Evolutionary conservation across 2,888 invertebrate species (phyloP), one percentile per base, ranked within the genome.

Genomic region (Melinaea menophilus): DNA sequence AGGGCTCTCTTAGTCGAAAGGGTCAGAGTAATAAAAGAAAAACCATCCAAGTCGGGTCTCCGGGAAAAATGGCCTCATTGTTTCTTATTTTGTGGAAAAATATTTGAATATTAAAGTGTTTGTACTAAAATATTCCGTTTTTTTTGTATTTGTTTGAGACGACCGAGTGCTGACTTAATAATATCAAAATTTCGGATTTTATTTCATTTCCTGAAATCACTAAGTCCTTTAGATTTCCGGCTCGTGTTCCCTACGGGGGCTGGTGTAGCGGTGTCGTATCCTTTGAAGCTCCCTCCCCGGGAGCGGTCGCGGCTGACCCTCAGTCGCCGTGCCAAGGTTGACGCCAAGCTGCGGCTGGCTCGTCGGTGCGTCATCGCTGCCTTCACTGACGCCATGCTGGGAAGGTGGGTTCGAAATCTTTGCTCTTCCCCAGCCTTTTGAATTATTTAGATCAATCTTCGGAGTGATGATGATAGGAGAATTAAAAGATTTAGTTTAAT

Each of bases 171-270:
- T 41, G 9, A 41, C 7, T 9, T 41, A 3, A 41, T 41, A 9
- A 41, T 37, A 5, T 37, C 37, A 5, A 5, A 41, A 41, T 41
- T 41, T 41, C 9, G 7, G 11, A 41, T 9, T 41, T 9, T 41
- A 41, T 41, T 9, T 41, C 2, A 41, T 51, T n/a, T 48, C 48
- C 22, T 2, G 13, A 2, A 22, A 5, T 48, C 7, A 37, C n/a
- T 13, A 48, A 22, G 5, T 48, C n/a, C 71, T 75, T n/a, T 75
- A 92, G 91, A 89, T 13, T 87, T 92, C 68, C 88, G 87, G 1
- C 73, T 92, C 11, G 85, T 92, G 5, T 92, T 92, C 69, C 85
- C 92, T 0, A 87, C 88, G 2, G 85, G 89, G 0, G 88, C 86
- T 0, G 88, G 89, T 7, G 84, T 87, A 75, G 90, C 88, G 1